These are phyloP conservation scores for Venusia cambrica DNA, from an alignment of 2,888 invertebrate genomes.

Conservation along the genomic window DNA sequence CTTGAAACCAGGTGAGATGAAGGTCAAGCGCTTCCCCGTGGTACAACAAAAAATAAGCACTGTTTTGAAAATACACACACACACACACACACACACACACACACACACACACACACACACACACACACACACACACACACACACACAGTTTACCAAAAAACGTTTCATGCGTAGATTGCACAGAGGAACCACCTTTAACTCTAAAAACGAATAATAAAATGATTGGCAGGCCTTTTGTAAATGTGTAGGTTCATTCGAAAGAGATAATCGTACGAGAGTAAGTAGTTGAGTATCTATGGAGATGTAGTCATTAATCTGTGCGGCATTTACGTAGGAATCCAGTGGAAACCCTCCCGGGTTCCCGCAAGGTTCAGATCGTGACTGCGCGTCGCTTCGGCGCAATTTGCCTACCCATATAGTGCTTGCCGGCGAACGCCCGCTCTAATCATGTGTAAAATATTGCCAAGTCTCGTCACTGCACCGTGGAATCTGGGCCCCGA, in stretches of 20 bases:
- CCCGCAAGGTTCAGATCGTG: slow-evolving; percentile 78
- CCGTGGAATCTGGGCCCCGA: slow-evolving; percentile 63
- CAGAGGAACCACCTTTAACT: no score
- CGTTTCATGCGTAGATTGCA: no score
- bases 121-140: no score
- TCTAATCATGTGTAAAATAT: slow-evolving; percentile 81
- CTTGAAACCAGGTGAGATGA: no score
- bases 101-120: no score
- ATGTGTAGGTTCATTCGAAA: slow-evolving; percentile 11
- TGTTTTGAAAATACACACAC: no score
- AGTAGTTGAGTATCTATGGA: slow-evolving; percentile 42
- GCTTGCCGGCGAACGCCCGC: slow-evolving; percentile 56
- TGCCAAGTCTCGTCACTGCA: slow-evolving; percentile 66
- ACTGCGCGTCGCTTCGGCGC: slow-evolving; percentile 74
- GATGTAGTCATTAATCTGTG: slow-evolving; percentile 70
- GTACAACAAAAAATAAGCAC: no score
- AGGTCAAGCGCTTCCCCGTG: no score
- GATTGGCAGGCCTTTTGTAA: slow-evolving; percentile 9
- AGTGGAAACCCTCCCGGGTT: slow-evolving; percentile 73
- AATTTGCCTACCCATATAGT: slow-evolving; percentile 80
- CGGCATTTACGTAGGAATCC: slow-evolving; percentile 76
- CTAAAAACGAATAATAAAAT: slow-evolving; percentile 11
- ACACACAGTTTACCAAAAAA: no score
- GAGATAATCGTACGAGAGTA: slow-evolving; percentile 22
- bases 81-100: no score